Conservation (phyloP, 2,113 vertebrate species). For the Phaethornis superciliosus region DNA sequence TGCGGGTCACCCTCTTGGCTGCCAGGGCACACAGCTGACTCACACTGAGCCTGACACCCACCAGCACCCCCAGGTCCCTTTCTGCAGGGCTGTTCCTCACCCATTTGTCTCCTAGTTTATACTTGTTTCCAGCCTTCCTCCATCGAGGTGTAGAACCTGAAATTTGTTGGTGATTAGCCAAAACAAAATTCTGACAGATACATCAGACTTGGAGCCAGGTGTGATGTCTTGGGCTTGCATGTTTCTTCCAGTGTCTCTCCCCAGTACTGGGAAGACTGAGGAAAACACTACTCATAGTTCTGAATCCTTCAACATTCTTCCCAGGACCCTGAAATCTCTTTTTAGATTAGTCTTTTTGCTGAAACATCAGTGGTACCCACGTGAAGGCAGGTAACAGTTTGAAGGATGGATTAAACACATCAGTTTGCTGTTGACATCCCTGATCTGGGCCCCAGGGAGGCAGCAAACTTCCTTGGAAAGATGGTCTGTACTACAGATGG, state of each 20-base stretch:
- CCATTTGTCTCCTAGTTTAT: too few species aligned
- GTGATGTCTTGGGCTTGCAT: not conserved
- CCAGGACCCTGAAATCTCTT: not conserved
- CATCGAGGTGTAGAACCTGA: not conserved
- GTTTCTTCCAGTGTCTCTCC: not conserved
- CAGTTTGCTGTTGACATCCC: not conserved
- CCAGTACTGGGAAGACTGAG: not conserved
- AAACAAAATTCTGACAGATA: not conserved
- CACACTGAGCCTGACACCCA: not conserved
- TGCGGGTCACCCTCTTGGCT: not conserved
- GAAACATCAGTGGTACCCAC: not conserved
- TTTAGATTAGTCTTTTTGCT: not conserved
- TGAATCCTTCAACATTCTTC: not conserved
- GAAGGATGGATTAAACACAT: not conserved
- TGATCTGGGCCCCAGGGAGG: not conserved
- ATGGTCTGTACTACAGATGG: not conserved
- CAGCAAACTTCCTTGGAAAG: not conserved
- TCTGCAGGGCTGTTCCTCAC: not conserved
- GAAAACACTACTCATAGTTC: not conserved
- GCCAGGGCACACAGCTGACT: not conserved
- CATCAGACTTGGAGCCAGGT: not conserved
- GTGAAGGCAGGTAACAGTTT: not conserved
- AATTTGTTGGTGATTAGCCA: not conserved
- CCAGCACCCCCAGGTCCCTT: not conserved
- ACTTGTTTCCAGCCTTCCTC: accelerated